Percentiles rank a stretch among this genome's conserved stretches.
phyloP scores from a whole-genome alignment of 2,113 vertebrate species.

The Sturnira hondurensis region DNA sequence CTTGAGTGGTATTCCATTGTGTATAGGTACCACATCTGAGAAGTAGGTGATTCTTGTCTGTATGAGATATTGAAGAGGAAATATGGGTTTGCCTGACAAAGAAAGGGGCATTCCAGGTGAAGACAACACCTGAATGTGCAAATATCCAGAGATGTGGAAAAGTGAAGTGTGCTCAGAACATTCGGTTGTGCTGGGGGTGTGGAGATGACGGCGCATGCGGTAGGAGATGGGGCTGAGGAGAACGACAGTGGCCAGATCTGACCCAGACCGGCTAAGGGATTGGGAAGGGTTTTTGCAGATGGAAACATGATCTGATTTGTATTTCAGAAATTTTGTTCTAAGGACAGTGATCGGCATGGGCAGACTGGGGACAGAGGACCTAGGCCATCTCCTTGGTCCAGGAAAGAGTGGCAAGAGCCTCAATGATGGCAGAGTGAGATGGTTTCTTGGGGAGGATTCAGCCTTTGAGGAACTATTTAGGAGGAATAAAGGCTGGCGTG shows the following conservation, averaged over 20 bases:
- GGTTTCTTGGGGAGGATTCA: neutral
- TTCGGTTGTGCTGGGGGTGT: rapidly evolving
- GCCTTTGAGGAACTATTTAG: neutral
- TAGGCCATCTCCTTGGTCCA: neutral
- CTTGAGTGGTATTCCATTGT: neutral
- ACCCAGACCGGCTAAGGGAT: neutral
- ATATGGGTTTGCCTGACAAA: neutral
- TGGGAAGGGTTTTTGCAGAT: neutral
- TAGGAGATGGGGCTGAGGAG: neutral
- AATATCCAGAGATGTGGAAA: neutral
- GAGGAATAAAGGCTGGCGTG: neutral
- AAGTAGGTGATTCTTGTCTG: neutral
- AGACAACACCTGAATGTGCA: neutral
- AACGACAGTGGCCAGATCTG: neutral
- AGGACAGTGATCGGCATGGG: neutral
- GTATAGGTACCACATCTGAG: neutral
- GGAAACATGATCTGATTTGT: neutral
- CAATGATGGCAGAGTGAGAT: neutral
- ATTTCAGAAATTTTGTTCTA: neutral
- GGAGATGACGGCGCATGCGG: rapidly evolving
- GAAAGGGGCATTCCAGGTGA: neutral
- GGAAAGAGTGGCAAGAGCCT: neutral
- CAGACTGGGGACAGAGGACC: neutral
- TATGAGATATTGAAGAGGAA: neutral
- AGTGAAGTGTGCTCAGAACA: neutral